phyloP scores from a whole-genome alignment of 2,888 invertebrate genomes.

The Penaeus monodon region DNA sequence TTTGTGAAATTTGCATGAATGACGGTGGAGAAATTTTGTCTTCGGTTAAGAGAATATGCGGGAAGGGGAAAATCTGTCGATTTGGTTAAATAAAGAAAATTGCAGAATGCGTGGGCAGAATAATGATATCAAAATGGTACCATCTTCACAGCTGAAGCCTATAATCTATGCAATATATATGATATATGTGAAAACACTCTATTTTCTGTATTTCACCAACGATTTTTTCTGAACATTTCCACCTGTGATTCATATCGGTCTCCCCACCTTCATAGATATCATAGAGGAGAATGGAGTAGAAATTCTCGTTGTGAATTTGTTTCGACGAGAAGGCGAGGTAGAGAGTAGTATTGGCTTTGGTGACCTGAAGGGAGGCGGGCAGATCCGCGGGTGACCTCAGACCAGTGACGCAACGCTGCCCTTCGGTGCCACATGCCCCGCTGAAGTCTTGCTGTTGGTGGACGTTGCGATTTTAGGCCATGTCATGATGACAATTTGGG shows the following conservation, averaged over 20 bases:
- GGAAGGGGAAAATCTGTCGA: too few species aligned
- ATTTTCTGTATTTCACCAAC: neutral
- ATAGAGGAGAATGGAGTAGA: slow-evolving; percentile 79
- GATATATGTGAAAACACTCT: neutral
- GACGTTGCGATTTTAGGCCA: neutral
- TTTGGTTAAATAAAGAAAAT: too few species aligned
- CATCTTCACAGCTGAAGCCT: too few species aligned
- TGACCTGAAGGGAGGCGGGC: slow-evolving; percentile 1
- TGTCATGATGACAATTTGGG: neutral
- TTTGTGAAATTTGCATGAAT: neutral
- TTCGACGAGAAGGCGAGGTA: slow-evolving; percentile 92
- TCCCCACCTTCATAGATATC: slow-evolving; percentile 73
- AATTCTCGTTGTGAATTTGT: slow-evolving; percentile 83
- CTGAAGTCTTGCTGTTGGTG: slow-evolving; percentile 29
- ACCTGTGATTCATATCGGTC: neutral
- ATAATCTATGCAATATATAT: neutral
- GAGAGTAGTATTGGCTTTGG: slow-evolving; percentile 74
- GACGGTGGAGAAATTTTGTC: too few species aligned
- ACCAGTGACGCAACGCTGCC: slow-evolving; percentile 46
- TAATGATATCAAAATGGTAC: too few species aligned
- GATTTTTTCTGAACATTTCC: neutral
- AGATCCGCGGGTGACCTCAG: slow-evolving; percentile 28
- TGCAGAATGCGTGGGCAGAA: too few species aligned
- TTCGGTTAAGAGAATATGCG: too few species aligned
- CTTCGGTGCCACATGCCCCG: slow-evolving; percentile 35